Conservation (phyloP, 2,797 vertebrate genomes). For the Phoebastria nigripes region DNA sequence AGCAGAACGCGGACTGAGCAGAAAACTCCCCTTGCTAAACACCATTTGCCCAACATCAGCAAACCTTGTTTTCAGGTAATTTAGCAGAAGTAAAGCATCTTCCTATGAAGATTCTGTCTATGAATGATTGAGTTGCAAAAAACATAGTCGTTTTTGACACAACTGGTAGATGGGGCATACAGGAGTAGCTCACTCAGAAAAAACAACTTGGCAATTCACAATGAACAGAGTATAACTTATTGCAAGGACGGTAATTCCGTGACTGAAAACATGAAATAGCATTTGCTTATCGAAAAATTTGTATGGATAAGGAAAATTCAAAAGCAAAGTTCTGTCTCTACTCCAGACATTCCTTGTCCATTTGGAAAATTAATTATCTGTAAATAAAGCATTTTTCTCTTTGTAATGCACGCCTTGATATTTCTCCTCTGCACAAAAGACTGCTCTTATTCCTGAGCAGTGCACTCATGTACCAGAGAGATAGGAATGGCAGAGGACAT, state of each 20-base stretch:
- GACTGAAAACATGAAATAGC: not conserved
- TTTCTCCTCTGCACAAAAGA: not conserved
- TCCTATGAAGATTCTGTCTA: not conserved
- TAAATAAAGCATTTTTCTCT: not conserved
- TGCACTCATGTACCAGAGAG: not conserved
- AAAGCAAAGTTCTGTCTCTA: not conserved
- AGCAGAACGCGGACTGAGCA: not conserved
- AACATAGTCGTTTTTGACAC: not conserved
- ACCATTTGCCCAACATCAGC: not conserved
- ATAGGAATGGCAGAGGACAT: not conserved
- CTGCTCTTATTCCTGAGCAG: not conserved
- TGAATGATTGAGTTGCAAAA: not conserved
- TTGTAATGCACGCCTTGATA: not conserved
- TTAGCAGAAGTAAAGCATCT: not conserved
- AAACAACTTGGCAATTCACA: not conserved
- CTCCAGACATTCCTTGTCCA: not conserved
- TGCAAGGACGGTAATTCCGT: fast-evolving
- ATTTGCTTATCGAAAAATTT: not conserved
- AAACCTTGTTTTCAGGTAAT: not conserved
- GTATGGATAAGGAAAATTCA: not conserved
- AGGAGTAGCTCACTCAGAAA: not conserved
- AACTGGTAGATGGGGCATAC: not conserved
- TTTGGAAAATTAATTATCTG: not conserved
- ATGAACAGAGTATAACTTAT: not conserved
- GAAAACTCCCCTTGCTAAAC: not conserved